Conservation (phyloP, 2,113 vertebrate species). For the Fukomys damarensis region DNA sequence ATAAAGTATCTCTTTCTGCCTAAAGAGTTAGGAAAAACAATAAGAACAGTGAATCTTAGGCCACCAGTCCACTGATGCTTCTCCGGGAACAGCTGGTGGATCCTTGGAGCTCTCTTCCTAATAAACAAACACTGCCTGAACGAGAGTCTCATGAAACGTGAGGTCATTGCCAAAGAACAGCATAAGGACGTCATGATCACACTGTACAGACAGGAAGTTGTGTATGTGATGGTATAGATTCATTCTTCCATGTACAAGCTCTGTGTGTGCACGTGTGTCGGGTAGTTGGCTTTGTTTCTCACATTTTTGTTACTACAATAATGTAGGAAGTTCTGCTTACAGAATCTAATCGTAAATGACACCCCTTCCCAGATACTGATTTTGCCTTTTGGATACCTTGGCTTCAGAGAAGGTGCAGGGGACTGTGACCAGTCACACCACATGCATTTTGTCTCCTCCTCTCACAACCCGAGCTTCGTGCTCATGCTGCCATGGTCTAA, state of each 20-base stretch:
- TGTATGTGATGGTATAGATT: neutral
- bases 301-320: neutral
- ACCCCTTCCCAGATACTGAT: neutral
- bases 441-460: accelerated
- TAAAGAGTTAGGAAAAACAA: neutral
- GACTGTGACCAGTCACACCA: neutral
- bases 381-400: neutral
- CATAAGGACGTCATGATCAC: neutral
- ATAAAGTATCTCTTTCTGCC: neutral
- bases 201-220: no score
- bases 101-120: accelerated
- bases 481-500: no score
- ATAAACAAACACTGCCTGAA: neutral
- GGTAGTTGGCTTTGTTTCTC: neutral
- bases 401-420: neutral
- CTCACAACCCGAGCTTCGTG: neutral
- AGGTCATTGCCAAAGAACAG: neutral
- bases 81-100: neutral
- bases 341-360: neutral
- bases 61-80: neutral
- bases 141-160: neutral
- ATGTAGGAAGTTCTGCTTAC: neutral
- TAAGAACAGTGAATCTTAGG: neutral
- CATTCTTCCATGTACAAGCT: neutral
- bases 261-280: neutral